A percentile compares a stretch with the other conserved stretches of the same genome.
These are phyloP conservation scores for Oreotragus oreotragus DNA, from an alignment of 2,113 vertebrate genomes.

Conservation along the genomic window DNA sequence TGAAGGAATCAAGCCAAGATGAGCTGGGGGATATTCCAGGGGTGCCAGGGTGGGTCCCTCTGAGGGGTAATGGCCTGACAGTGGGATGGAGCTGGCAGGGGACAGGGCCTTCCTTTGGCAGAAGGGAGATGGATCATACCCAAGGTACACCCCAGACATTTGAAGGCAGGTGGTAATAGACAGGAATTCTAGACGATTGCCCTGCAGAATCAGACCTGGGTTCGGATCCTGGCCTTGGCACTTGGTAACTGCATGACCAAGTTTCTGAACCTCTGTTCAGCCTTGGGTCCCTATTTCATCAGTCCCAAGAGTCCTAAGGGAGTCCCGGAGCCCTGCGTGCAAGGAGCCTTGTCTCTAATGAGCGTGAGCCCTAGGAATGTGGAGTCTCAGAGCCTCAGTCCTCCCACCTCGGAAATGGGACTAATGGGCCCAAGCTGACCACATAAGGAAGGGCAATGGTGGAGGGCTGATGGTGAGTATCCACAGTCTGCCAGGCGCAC, in stretches of 20 bases:
- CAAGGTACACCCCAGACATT: background rate
- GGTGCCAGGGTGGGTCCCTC: background rate
- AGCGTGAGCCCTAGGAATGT: background rate
- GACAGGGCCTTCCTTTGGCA: background rate
- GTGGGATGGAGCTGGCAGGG: background rate
- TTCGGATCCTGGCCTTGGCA: background rate
- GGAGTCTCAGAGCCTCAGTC: background rate
- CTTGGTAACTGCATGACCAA: background rate
- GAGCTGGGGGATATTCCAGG: background rate
- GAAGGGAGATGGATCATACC: background rate
- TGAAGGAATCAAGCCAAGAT: background rate
- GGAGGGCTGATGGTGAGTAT: background rate
- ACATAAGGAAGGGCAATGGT: background rate
- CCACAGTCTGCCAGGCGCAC: rapidly evolving
- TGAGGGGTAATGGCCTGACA: background rate
- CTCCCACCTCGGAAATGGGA: background rate
- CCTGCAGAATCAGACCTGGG: background rate
- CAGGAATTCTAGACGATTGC: background rate
- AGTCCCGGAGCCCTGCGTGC: background rate
- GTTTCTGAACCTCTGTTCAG: background rate
- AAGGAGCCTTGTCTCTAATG: background rate
- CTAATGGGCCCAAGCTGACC: background rate
- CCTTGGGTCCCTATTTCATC: background rate
- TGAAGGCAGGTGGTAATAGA: background rate
- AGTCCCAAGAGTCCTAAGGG: background rate